Evolutionary conservation across 2,888 invertebrate genomes (phyloP), one percentile per base, ranked within the genome.

Genomic region (Luperina nickerlii): DNA sequence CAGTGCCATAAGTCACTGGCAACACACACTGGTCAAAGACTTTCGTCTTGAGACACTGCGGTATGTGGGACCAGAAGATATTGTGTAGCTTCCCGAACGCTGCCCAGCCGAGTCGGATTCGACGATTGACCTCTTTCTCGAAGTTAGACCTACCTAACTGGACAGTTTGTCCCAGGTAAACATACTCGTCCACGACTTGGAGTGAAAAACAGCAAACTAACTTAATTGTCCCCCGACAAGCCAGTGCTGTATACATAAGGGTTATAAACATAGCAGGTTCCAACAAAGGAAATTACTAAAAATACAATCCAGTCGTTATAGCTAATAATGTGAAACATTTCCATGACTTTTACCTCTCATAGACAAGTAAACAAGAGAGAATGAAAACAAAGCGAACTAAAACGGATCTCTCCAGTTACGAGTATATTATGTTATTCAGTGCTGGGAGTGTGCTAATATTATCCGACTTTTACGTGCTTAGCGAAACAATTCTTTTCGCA

Each of bases 361-460:
- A 67, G 38, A 75, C 69, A 85, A 84, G 72, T 85, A 85, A 82
- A 85, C 84, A 85, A 72, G 57, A 65, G 65, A 60, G 74, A 76
- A 83, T 83, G 75, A 81, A 80, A 86, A 85, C 83, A 83, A 86
- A 83, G 60, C 68, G 13, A 72, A 72, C 76, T 38, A 66, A 74
- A 78, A 82, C 51, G 70, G n/a, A 82, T 78, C 57, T 62, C 38
- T 65, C 54, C 67, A 38, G 79, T 76, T 76, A n/a, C n/a, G n/a
- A n/a, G n/a, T n/a, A 69, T 69, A 70, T 70, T 71, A 76, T 84
- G 71, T 76, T 86, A 79, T 84, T 69, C 76, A 80, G 65, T 79
- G 60, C 69, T 38, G 24, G 63, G n/a, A 78, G 45, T 67, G 71
- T 32, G 76, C 70, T 83, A 65, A 78, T 81, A 85, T 80, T 70